Evolutionary conservation across 2,888 invertebrate species (phyloP), one percentile per base, ranked within the genome.

Genomic region (Amphiduros pacificus): DNA sequence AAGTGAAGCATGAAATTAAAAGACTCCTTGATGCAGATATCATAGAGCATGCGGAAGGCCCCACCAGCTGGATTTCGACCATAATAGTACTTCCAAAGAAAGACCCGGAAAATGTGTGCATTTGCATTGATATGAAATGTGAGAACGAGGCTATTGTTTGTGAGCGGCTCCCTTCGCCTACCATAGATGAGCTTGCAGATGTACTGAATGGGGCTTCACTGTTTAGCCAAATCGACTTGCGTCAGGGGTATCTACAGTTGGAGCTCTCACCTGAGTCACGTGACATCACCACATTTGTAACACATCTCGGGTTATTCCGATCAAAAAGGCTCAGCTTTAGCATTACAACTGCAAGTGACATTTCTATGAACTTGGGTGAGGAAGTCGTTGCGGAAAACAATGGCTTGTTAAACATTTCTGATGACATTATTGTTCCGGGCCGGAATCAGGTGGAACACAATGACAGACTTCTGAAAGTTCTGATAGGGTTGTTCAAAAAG

Each of bases 321-420:
- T 71, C 68, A 55, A 71, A 72, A 58, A 27, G 70, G 0, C 36
- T 71, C 40, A 68, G 61, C 20, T 73, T 71, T 60, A 71, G 72
- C 9, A 62, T 68, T 14, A 66, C 61, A 1, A 80, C 80, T 55
- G 84, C 84, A 3, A 78, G 81, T 0, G 84, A 84, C 70, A 69
- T 81, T 1, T 84, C 81, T 63, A 80, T 83, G 70, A 79, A 83
- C 70, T 73, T 72, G 1, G 59, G 84, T 28, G 77, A 78, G 62
- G 65, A 68, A 63, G 73, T 82, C 6, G 54, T 84, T 2, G 32
- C 63, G 41, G 70, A 67, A 4, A 78, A 78, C 24, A 70, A 76
- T 41, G 79, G 80, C 0, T 73, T 71, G 2, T 63, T 79, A 28
- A 80, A 78, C 55, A 74, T 75, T 52, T 77, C 77, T 26, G 82